Evolutionary conservation across 2,797 vertebrate species (phyloP), one percentile per base, ranked within the genome.

Genomic region (Mormyrus proboscirostris): DNA sequence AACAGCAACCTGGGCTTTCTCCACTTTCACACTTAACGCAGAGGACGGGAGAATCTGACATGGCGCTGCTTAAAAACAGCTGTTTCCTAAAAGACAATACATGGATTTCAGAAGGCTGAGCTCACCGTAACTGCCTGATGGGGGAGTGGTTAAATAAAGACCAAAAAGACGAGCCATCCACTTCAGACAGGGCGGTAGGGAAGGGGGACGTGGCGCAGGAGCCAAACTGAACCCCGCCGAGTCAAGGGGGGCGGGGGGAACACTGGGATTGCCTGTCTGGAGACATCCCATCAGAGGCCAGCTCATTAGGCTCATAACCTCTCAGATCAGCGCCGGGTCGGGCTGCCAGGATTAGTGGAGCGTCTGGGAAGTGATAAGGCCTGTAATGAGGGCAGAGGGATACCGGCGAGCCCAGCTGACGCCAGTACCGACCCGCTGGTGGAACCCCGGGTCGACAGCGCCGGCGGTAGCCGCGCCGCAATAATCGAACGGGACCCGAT

Each of bases 281-380:
- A 95, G 92, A 89, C 93, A 95, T 96, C 92, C 91, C 93, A 91
- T 96, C 96, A 96, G 91, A 94, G 93, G 91, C 91, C 57, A 93
- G 92, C 94, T 96, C 95, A 96, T 96, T 96, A 96, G 95, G 94
- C 96, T 94, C 95, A 96, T 96, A 96, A 95, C 95, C 95, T 94
- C 94, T 95, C 92, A 94, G 95, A 95, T 94, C 93, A 93, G 92
- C 92, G 93, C 92, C 86, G 92, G 94, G 92, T 95, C 94, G 91
- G 90, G 92, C 95, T 96, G 96, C 96, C 96, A 95, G 93, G 88
- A 92, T 91, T 92, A 93, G 93, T 96, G 92, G 91, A 93, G 93
- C 90, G 93, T 92, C 93, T 94, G 92, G 93, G 92, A 94, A 91
- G 93, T 95, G 95, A 96, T 95, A 95, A 96, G 96, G 92, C 91